These are phyloP conservation scores for Caenorhabditis sp. DNA, from an alignment of 2,888 invertebrate species.

Conservation along the genomic window DNA sequence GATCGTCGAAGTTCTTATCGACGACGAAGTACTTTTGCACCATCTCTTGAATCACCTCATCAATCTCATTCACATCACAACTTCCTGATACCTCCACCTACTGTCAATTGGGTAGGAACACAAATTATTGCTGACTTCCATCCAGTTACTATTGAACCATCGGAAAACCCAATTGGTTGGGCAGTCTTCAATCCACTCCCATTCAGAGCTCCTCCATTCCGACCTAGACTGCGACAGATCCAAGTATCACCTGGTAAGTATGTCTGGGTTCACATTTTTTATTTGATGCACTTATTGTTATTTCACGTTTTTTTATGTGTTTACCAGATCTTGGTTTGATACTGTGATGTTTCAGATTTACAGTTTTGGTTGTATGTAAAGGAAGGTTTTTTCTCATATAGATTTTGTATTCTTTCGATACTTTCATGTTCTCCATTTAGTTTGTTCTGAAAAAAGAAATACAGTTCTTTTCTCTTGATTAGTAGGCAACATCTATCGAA, in stretches of 20 bases:
- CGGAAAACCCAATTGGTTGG: slow-evolving; percentile 55
- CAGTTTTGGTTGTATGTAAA: too few species aligned
- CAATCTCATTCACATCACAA: slow-evolving; percentile 24
- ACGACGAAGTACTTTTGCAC: slow-evolving; percentile 35
- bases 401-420: too few species aligned
- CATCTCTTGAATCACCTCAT: not conserved
- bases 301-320: too few species aligned
- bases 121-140: slow-evolving; percentile 39
- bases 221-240: slow-evolving; percentile 36
- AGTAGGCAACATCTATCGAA: too few species aligned
- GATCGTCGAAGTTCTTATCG: slow-evolving; percentile 49
- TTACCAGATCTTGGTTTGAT: too few species aligned
- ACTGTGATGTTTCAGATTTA: too few species aligned
- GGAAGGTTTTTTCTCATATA: too few species aligned
- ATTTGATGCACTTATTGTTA: too few species aligned
- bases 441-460: too few species aligned
- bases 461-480: too few species aligned
- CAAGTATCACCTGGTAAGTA: slow-evolving; percentile 33
- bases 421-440: not conserved
- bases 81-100: slow-evolving; percentile 28
- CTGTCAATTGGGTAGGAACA: slow-evolving; percentile 39
- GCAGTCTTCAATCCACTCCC: slow-evolving; percentile 57
- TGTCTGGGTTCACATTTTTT: too few species aligned
- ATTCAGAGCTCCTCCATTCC: slow-evolving; percentile 26
- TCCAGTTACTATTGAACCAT: slow-evolving; percentile 18